Percentiles rank a stretch among this genome's conserved stretches.
These are phyloP conservation scores for Trinectes maculatus DNA, from an alignment of 2,113 vertebrate species.

Conservation along the genomic window DNA sequence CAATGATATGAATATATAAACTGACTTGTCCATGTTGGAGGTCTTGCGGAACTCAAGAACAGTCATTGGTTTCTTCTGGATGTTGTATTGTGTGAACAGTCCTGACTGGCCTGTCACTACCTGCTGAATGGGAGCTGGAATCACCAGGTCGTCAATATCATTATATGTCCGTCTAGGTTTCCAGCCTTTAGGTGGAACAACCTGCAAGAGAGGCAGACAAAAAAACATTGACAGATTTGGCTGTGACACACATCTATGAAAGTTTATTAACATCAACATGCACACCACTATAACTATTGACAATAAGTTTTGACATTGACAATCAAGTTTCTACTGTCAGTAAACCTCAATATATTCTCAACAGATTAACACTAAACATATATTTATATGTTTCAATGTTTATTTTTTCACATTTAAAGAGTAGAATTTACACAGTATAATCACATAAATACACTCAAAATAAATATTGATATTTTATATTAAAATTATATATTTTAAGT, in stretches of 20 bases:
- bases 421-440: no score
- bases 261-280: neutral
- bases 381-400: no score
- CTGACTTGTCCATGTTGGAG: slow-evolving; percentile 94
- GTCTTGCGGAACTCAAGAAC: slow-evolving; percentile 93
- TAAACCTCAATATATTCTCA: neutral
- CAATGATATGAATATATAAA: neutral
- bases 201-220: slow-evolving; percentile 71
- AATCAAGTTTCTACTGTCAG: no score
- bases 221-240: neutral
- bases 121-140: slow-evolving; percentile 97
- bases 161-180: slow-evolving; percentile 91
- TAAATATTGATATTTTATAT: no score
- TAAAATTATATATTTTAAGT: no score
- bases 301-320: neutral
- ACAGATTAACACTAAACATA: neutral
- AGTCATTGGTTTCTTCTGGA: slow-evolving; percentile 98
- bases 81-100: slow-evolving; percentile 99
- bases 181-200: slow-evolving; percentile 95
- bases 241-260: neutral
- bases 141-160: slow-evolving; percentile 93
- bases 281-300: neutral
- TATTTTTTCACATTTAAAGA: no score
- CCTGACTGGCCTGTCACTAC: slow-evolving; percentile 97
- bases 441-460: no score